A percentile compares a stretch with the other conserved stretches of the same genome.
Conservation (phyloP, 2,888 invertebrate species). For the Papilio protenor region DNA sequence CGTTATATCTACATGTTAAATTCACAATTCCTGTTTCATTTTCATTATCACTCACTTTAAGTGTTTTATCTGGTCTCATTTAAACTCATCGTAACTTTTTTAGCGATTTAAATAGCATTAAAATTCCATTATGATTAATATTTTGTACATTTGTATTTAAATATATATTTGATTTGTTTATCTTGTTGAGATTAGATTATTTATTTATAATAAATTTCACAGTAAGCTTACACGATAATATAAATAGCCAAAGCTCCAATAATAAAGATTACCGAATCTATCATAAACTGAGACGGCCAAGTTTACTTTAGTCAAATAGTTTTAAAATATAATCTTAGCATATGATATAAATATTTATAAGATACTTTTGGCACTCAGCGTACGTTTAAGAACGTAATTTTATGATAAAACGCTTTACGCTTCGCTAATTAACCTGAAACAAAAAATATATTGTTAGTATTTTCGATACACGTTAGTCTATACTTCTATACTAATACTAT, state of each 20-base stretch:
- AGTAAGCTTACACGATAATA: slow-evolving; percentile 33
- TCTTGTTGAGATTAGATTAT: not conserved
- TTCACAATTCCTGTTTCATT: not conserved
- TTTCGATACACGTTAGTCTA: not conserved
- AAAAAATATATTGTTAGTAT: slow-evolving; percentile 50
- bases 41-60: not conserved
- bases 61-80: not conserved
- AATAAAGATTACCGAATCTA: slow-evolving; percentile 38
- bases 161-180: not conserved
- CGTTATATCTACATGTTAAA: not conserved
- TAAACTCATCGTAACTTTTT: not conserved
- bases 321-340: slow-evolving; percentile 43
- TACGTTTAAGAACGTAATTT: slow-evolving; percentile 26
- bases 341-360: slow-evolving; percentile 45
- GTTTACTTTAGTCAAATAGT: slow-evolving; percentile 46
- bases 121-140: not conserved
- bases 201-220: slow-evolving; percentile 12
- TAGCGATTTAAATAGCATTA: not conserved
- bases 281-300: slow-evolving; percentile 39
- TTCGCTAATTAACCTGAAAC: slow-evolving; percentile 69
- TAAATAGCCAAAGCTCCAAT: slow-evolving; percentile 38
- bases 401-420: slow-evolving; percentile 36
- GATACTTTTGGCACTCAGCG: slow-evolving; percentile 40
- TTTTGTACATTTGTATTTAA: not conserved
- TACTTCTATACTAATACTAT: not conserved